Base-by-base conservation (phyloP, 2,113 vertebrate species). In the Rhabdomys dilectus region DNA sequence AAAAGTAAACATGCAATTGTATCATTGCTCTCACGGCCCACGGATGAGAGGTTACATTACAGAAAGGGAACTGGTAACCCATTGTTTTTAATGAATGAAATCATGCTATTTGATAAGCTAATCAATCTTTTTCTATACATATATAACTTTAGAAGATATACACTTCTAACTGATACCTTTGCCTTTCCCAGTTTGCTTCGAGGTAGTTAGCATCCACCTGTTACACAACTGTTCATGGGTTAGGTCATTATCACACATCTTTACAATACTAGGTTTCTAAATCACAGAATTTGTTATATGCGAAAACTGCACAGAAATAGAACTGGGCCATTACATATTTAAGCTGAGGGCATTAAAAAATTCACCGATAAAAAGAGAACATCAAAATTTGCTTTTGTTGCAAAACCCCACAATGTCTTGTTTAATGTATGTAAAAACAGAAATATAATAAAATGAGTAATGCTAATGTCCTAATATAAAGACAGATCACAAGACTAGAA, bases 281-380 rank as follows among this genome's bases (percentile, higher is more conserved):
- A 96, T 97, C 97, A 98, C 98, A 98, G 96, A 84, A 97, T 98
- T 97, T 97, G 91, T 97, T 96, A 98, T 98, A 98, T 98, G 98
- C 98, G 98, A 98, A 98, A 97, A 98, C 78, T 98, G 98, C 98
- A 98, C 97, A 98, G 98, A 99, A 98, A 97, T 97, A 98, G 98
- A 98, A 96, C 21, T 36, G 91, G 93, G 95, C 89, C 98, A 96
- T 97, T 93, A 98, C 72, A 90, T 98, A 98, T 97, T 97, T 98
- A 97, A 98, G 98, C 92, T 95, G 93, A 98, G 96, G 97, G 97
- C 94, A 97, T 98, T 98, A 97, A 98, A 89, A 98, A 98, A 98
- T 96, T 97, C 98, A 98, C 97, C 89, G 91, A 98, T 98, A 95
- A 98, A 97, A 95, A 98, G 97, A 98, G 98, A 97, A 98, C 98